Evolutionary conservation across 2,888 invertebrate species (phyloP), one percentile per base, ranked within the genome.

Genomic region (Podabrus alpinus): DNA sequence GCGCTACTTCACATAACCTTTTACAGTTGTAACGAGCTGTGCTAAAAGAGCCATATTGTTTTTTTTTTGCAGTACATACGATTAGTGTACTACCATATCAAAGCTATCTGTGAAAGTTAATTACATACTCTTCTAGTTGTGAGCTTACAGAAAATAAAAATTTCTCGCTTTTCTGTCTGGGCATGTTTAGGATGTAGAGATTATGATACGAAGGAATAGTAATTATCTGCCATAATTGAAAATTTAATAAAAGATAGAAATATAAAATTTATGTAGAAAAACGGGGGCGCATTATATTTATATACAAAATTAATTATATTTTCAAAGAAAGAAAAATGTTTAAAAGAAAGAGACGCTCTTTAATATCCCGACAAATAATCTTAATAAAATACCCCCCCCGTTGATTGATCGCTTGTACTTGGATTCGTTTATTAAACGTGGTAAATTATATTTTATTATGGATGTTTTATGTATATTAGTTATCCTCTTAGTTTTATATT

Each of bases 341-440:
- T 45, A 45, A n/a, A 45, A 45, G 45, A n/a, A 45, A 11, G 25
- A 5, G n/a, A 45, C 7, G 45, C n/a, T 45, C 0, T n/a, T n/a
- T n/a, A 45, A 45, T 45, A 45, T 45, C 45, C n/a, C 45, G 9
- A 45, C 45, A 45, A n/a, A 45, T 45, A 45, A 45, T 45, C 74
- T 73, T 68, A 15, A 25, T 71, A 67, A 67, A n/a, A 3, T 13
- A 13, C n/a, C 45, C 7, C 45, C 45, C 25, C 69, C 73, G 77
- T 78, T 69, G 69, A 45, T 45, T 45, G 45, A 73, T 77, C 73
- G 77, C 77, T 80, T 80, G 78, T 80, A 79, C 74, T 77, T 80
- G 70, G 74, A 68, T 77, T 73, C 72, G 61, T 71, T 72, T 68
- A 73, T 77, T 71, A 77, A 74, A 68, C 71, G 64, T 21, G 59